phyloP scores from a whole-genome alignment of 2,797 vertebrate genomes.

The Hydrophis major region DNA sequence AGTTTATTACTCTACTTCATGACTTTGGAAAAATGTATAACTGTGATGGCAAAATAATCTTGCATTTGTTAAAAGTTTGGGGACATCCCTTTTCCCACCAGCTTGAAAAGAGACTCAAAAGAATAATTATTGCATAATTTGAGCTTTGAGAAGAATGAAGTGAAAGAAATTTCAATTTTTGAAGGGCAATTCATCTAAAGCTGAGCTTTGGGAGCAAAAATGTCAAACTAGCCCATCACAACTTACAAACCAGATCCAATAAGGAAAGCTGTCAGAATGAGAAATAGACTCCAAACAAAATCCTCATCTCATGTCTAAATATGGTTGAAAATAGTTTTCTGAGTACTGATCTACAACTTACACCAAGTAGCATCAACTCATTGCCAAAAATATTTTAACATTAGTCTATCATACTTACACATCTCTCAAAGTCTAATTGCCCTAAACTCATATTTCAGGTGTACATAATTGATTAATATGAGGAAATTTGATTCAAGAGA shows the following conservation, averaged over 20 bases:
- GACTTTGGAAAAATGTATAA: constrained; percentile 67
- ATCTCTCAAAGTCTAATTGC: neutral
- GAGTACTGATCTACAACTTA: neutral
- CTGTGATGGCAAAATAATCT: constrained; percentile 48
- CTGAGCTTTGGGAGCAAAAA: constrained; percentile 23
- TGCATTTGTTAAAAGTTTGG: constrained; percentile 39
- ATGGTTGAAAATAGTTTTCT: constrained; percentile 14
- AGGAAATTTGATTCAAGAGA: neutral
- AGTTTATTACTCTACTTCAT: constrained; percentile 49
- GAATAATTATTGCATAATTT: constrained; percentile 32
- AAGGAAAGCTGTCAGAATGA: constrained; percentile 50
- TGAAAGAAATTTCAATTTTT: constrained; percentile 33
- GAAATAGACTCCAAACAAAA: constrained; percentile 45
- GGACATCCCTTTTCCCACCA: constrained; percentile 36
- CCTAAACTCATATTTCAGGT: neutral
- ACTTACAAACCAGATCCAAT: constrained; percentile 42
- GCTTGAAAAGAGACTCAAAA: constrained; percentile 30
- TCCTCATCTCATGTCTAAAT: constrained; percentile 53
- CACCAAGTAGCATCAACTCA: neutral
- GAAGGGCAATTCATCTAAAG: constrained; percentile 47
- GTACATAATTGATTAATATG: neutral
- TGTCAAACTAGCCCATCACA: constrained; percentile 42
- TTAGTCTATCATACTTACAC: neutral
- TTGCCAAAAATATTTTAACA: neutral
- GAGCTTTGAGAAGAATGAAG: constrained; percentile 40